A percentile compares a stretch with the other conserved stretches of the same genome.
These are phyloP conservation scores for Diuraphis noxia DNA, from an alignment of 1,140 invertebrate species.

Conservation along the genomic window DNA sequence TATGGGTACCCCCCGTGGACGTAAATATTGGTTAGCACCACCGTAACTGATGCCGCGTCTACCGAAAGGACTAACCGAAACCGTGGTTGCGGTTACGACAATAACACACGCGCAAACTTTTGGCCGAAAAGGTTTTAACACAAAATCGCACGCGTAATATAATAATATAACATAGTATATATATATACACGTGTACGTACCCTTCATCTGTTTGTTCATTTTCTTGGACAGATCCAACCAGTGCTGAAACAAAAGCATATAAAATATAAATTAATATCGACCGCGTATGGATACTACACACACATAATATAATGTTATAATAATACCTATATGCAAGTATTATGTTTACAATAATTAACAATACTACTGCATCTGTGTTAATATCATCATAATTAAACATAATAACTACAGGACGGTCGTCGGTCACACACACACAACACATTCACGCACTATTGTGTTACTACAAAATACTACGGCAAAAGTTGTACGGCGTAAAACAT, in stretches of 20 bases:
- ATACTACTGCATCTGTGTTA: neutral
- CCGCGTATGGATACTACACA: neutral
- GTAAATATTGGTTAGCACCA: neutral
- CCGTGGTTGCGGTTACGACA: neutral
- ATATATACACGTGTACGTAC: constrained; percentile 58
- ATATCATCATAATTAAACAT: neutral
- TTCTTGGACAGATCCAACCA: constrained; percentile 87
- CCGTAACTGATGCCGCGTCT: neutral
- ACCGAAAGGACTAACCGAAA: neutral
- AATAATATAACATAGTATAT: neutral
- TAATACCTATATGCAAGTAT: neutral
- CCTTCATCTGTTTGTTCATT: constrained; percentile 78
- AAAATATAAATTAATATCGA: constrained; percentile 13
- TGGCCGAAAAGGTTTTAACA: neutral
- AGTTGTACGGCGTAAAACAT: neutral
- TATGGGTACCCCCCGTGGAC: neutral
- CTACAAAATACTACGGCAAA: neutral
- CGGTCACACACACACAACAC: no score
- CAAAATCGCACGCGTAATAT: no score
- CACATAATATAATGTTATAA: neutral
- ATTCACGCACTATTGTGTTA: neutral
- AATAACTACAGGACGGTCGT: neutral
- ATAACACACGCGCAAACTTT: neutral
- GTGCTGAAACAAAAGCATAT: constrained; percentile 68
- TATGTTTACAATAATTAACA: neutral